Evolutionary conservation across 2,888 invertebrate species (phyloP), one percentile per base, ranked within the genome.

Genomic region (Chrysolina haemoptera): DNA sequence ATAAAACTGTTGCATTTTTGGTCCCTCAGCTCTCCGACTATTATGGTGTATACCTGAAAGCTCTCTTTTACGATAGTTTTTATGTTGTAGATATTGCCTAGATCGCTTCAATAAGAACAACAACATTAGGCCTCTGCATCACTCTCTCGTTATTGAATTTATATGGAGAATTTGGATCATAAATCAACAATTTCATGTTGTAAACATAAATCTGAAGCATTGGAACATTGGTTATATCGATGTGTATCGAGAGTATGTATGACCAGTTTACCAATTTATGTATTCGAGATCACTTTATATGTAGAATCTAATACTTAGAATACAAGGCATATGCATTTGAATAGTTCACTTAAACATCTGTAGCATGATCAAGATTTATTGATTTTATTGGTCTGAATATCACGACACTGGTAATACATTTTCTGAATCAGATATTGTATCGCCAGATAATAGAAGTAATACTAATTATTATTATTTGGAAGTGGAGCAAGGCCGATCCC

Each of bases 261-360:
- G 77, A 59, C 73, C 67, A 43, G 62, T 62, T 73, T 73, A 75
- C 68, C 75, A 75, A 77, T 75, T 77, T 77, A 77, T 77, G 71
- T 70, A 75, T 70, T 64, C 62, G 53, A 63, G 59, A 70, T 73
- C 73, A 75, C 65, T 77, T 75, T 77, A 75, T 75, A 77, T 75
- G 77, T 77, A 75, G 75, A 77, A 77, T 75, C 68, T 70, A 71
- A 71, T 71, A 48, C 64, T 75, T 73, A 64, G 64, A 68, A 71
- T n/a, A 71, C 73, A 62, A 68, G 77, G 71, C 75, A 59, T 53
- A 70, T 68, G 71, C 73, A 72, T 75, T 77, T 77, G 63, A 74
- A 69, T 69, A 72, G 68, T 72, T 68, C 63, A 48, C 69, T 71
- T 75, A 71, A 70, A 70, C 77, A 65, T 75, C 73, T 75, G 72